A percentile compares a stretch with the other conserved stretches of the same genome.
These are phyloP conservation scores for Polietes domitor DNA, from an alignment of 2,888 invertebrate species.

Conservation along the genomic window DNA sequence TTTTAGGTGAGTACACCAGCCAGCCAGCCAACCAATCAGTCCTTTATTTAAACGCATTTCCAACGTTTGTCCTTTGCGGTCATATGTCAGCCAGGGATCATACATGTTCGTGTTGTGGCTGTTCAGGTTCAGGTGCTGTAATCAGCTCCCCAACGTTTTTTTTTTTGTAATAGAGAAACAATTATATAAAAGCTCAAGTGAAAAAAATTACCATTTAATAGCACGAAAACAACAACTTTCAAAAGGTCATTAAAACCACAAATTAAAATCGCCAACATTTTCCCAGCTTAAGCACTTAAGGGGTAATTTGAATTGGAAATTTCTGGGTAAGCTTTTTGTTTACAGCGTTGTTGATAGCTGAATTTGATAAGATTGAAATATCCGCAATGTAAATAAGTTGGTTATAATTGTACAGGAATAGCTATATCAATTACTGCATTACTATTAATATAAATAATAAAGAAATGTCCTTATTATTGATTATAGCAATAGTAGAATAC, in stretches of 20 bases:
- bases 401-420: no score
- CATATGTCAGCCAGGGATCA: not conserved
- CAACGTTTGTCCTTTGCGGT: not conserved
- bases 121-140: not conserved
- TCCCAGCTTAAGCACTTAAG: not conserved
- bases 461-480: no score
- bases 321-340: not conserved
- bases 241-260: constrained; percentile 33
- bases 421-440: no score
- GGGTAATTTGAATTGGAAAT: not conserved
- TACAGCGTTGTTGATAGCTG: not conserved
- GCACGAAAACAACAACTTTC: constrained; percentile 11
- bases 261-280: constrained; percentile 1
- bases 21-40: no score
- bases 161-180: not conserved
- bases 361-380: no score
- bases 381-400: no score
- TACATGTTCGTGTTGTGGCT: not conserved
- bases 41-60: not conserved
- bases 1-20: no score
- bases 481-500: no score
- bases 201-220: constrained; percentile 17
- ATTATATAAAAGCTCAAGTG: not conserved
- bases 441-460: no score
- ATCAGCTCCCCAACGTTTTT: not conserved